Evolutionary conservation across 2,797 vertebrate genomes (phyloP), one percentile per base, ranked within the genome.

Genomic region (Lacerta viridis): DNA sequence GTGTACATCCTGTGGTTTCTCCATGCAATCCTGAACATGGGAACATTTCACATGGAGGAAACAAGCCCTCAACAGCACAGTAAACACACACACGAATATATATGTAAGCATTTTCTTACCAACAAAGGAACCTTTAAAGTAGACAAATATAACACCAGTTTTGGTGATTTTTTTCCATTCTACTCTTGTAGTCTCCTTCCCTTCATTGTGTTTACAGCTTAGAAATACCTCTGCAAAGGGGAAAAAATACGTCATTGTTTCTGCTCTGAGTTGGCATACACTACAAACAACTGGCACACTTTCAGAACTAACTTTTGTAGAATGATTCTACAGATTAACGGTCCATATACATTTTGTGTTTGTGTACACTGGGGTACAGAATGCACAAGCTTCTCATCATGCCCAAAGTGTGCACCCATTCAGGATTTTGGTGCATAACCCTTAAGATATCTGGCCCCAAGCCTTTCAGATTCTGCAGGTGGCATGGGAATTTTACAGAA

Each of bases 161-260:
- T 96, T 90, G 8, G 95, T 91, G 83, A 97, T 97, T 96, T 98
- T 99, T 97, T 99, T 99, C 99, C 99, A 99, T 94, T 99, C 99
- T 87, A 99, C 97, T 93, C 99, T 98, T 0, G 98, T 97, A 27
- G 84, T 93, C 9, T 97, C 98, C 18, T 59, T 96, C 71, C 98
- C 97, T 9, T 98, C 97, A 89, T 85, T 97, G 93, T 98, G 98
- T 74, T 94, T 95, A 96, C 99, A 99, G 84, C 97, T 97, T 93
- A 99, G 98, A 93, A 96, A 96, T 0, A 97, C 98, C 9, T 98
- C 99, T 99, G 81, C 86, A 91, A 0, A 86, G 4, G 50, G 61
- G 2, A 76, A 3, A 3, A 41, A 23, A 92, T 75, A n/a, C 69
- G 89, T 83, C 3, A 91, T 39, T 89, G 25, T 87, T 72, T 93